Evolutionary conservation across 2,888 invertebrate genomes (phyloP).

Genomic region (Cheilosia grossa): DNA sequence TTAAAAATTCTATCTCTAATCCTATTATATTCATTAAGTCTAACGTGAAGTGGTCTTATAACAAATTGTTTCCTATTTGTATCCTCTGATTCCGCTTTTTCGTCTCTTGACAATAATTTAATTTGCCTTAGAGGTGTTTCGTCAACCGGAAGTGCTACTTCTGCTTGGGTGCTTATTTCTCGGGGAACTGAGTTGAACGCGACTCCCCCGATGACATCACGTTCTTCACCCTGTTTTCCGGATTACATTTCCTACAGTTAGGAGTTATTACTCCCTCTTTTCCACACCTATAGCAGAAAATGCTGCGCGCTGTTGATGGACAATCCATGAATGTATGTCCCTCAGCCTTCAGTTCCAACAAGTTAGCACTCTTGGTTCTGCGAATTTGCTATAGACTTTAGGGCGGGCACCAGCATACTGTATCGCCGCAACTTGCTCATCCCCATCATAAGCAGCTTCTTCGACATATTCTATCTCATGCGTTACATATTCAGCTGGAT

Average conservation of each 20-base stretch:
- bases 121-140: neutral
- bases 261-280: constrained; percentile 6
- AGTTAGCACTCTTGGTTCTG: neutral
- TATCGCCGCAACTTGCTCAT: neutral
- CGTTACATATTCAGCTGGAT: neutral
- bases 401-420: neutral
- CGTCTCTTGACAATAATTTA: too few species aligned
- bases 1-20: constrained; percentile 18
- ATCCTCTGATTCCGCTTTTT: neutral
- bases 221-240: constrained; percentile 21
- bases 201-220: constrained; percentile 1
- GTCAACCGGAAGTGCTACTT: neutral
- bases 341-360: constrained; percentile 7
- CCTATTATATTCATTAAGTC: constrained; percentile 4
- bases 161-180: neutral
- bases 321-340: constrained; percentile 6
- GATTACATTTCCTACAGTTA: neutral
- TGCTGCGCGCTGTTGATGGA: neutral
- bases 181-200: constrained; percentile 9
- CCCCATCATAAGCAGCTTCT: neutral
- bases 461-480: neutral
- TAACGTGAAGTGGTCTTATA: constrained; percentile 4
- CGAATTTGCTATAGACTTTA: too few species aligned
- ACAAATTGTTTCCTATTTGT: neutral
- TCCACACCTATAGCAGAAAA: constrained; percentile 1